Conservation (phyloP, 2,113 vertebrate species). For the Cacatua alba region DNA sequence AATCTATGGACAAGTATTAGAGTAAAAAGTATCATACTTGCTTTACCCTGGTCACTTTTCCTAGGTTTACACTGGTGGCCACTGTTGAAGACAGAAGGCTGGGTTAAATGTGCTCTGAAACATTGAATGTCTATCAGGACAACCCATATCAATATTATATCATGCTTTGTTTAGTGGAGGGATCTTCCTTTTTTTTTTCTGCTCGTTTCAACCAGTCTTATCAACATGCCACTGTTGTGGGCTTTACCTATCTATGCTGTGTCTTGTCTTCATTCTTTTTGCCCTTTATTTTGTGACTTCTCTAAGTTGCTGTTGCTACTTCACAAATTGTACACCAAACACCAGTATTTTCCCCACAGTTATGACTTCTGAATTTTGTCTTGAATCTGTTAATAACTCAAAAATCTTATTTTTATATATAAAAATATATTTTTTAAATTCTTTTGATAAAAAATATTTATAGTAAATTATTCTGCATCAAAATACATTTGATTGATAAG, state of each 20-base stretch:
- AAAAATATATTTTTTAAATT: background rate
- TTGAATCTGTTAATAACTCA: background rate
- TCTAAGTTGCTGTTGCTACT: background rate
- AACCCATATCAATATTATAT: background rate
- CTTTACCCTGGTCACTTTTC: background rate
- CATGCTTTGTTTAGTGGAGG: accelerated
- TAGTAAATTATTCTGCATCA: background rate
- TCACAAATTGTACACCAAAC: background rate
- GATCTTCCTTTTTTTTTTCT: background rate
- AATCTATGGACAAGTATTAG: background rate
- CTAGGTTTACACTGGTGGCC: background rate
- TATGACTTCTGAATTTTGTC: background rate
- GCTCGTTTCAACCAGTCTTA: background rate
- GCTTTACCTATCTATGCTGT: background rate
- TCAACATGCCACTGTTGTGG: background rate
- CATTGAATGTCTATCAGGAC: background rate
- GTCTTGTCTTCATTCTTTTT: background rate
- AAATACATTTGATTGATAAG: background rate
- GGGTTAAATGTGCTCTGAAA: background rate
- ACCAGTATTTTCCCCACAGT: background rate
- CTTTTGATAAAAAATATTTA: background rate
- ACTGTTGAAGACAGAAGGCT: background rate
- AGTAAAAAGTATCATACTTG: background rate
- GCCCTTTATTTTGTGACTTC: background rate
- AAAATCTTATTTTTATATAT: background rate